These are phyloP conservation scores for Hanleya hanleyi DNA, from an alignment of 2,888 invertebrate species.

Conservation along the genomic window DNA sequence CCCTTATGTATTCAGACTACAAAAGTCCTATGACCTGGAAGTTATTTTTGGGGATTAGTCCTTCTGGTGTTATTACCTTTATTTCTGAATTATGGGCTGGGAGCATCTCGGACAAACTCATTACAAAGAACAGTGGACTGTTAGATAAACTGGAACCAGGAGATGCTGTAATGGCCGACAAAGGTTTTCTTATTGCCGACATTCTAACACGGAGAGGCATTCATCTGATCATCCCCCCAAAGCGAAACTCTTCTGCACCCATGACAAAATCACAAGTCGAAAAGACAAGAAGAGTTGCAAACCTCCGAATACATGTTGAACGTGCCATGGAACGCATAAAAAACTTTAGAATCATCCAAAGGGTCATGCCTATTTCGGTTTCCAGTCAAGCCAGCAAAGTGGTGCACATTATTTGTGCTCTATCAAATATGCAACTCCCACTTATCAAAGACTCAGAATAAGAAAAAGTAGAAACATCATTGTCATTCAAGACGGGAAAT, in stretches of 20 bases:
- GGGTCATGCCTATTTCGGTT: neutral
- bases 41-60: conserved; percentile 27
- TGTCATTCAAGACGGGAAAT: no score
- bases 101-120: conserved; percentile 22
- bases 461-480: no score
- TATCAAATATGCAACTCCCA: no score
- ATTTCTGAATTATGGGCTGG: conserved; percentile 30
- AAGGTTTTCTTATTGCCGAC: conserved; percentile 31
- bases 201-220: conserved; percentile 9
- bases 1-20: conserved; percentile 33
- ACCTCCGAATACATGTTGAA: neutral
- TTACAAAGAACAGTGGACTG: conserved; percentile 22
- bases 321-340: conserved; percentile 1
- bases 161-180: conserved; percentile 37
- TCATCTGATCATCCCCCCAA: conserved; percentile 24
- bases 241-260: neutral
- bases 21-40: conserved; percentile 33
- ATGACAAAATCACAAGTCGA: conserved; percentile 1
- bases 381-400: neutral
- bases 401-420: neutral
- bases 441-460: no score
- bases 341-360: neutral
- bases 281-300: neutral
- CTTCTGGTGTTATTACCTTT: conserved; percentile 28
- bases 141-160: conserved; percentile 25